Percentiles rank a stretch among this genome's conserved stretches.
Conservation (phyloP, 1,140 invertebrate genomes). For the Papilio polytes region DNA sequence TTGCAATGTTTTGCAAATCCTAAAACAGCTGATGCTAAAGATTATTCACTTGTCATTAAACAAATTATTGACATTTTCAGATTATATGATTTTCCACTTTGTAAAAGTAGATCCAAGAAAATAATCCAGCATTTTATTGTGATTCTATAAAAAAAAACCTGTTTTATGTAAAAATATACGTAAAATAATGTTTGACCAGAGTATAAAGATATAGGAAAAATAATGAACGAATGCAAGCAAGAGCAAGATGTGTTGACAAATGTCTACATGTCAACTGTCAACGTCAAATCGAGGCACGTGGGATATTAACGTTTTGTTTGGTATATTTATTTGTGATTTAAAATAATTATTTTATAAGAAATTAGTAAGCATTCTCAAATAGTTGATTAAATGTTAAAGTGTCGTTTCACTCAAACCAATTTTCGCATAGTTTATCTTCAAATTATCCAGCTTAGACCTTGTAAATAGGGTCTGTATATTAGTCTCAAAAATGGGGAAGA, state of each 20-base stretch:
- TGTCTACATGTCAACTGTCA: background rate
- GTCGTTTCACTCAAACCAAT: background rate
- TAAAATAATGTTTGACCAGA: background rate
- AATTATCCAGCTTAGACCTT: background rate
- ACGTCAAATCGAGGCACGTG: background rate
- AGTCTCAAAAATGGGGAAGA: slow-evolving; percentile 85
- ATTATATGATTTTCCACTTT: background rate
- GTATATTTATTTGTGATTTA: background rate
- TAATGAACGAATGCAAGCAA: no score
- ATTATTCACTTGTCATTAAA: background rate
- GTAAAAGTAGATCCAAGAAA: background rate
- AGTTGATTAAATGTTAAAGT: background rate
- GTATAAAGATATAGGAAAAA: background rate
- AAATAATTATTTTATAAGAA: background rate
- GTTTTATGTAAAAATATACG: no score
- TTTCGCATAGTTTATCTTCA: background rate
- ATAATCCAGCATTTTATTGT: background rate
- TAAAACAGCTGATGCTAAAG: background rate
- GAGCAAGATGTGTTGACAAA: background rate
- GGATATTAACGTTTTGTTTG: background rate
- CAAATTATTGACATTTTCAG: background rate
- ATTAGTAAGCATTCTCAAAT: background rate
- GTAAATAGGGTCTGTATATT: background rate
- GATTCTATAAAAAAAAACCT: background rate
- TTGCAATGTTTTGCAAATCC: slow-evolving; percentile 5